phyloP scores from a whole-genome alignment of 2,888 invertebrate species.

The Carabus problematicus region DNA sequence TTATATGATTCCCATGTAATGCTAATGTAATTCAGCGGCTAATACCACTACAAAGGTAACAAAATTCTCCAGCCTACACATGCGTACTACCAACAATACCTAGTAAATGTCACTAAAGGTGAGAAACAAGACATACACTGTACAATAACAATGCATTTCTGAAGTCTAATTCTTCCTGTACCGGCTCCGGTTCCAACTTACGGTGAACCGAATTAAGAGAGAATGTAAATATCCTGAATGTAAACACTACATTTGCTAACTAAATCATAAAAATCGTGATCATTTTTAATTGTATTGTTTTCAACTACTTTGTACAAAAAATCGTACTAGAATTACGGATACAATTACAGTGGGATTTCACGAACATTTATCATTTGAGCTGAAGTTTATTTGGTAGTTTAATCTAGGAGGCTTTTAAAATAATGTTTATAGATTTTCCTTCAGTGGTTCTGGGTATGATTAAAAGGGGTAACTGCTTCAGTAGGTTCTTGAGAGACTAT shows the following conservation, averaged over 20 bases:
- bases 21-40: no score
- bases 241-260: no score
- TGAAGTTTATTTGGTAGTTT: not conserved
- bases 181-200: no score
- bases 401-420: not conserved
- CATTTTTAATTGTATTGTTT: not conserved
- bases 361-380: not conserved
- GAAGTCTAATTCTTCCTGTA: no score
- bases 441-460: no score
- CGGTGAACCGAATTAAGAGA: no score
- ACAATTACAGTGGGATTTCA: not conserved
- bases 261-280: no score
- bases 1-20: no score
- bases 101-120: slow-evolving; percentile 10
- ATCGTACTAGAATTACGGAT: not conserved
- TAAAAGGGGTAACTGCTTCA: no score
- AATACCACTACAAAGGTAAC: not conserved
- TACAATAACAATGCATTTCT: no score
- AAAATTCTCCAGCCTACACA: slow-evolving; percentile 6
- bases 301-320: not conserved
- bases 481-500: no score
- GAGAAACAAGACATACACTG: slow-evolving; percentile 5
- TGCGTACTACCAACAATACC: slow-evolving; percentile 1
- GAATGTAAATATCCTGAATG: no score
- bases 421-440: not conserved